Conservation (phyloP, 2,797 vertebrate species). For the Helicolenus hilgendorfi region DNA sequence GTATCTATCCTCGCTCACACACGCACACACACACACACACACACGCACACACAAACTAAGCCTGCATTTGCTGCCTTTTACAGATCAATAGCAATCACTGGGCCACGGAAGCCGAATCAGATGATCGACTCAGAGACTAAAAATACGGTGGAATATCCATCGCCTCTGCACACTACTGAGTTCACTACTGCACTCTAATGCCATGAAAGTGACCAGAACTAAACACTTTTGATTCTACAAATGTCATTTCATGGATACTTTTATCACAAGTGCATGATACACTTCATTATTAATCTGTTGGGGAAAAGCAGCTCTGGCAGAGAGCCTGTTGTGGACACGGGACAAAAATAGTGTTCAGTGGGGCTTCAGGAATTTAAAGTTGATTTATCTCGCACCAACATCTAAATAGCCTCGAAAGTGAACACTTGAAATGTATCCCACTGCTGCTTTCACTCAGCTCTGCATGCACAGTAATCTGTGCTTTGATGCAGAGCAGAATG, state of each 20-base stretch:
- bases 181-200: constrained; percentile 18
- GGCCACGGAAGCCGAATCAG: constrained; percentile 64
- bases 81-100: constrained; percentile 85
- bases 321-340: background rate
- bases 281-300: constrained; percentile 4
- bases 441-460: background rate
- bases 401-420: constrained; percentile 31
- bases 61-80: constrained; percentile 58
- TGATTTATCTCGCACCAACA: constrained; percentile 34
- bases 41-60: constrained; percentile 14
- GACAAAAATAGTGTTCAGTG: background rate
- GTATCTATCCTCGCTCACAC: background rate
- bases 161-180: constrained; percentile 14
- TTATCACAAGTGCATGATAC: background rate
- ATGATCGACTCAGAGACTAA: constrained; percentile 68
- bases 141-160: constrained; percentile 72
- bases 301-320: constrained; percentile 5
- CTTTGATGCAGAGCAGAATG: constrained; percentile 8
- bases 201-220: constrained; percentile 28
- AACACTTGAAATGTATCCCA: constrained; percentile 16
- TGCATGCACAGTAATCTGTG: constrained; percentile 36
- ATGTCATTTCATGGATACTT: constrained; percentile 4
- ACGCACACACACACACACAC: background rate
- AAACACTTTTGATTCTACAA: constrained; percentile 8
- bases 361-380: constrained; percentile 23